Percentiles rank a stretch among this genome's conserved stretches.
These are phyloP conservation scores for Lagodon rhomboides DNA, from an alignment of 2,797 vertebrate genomes.

Conservation along the genomic window DNA sequence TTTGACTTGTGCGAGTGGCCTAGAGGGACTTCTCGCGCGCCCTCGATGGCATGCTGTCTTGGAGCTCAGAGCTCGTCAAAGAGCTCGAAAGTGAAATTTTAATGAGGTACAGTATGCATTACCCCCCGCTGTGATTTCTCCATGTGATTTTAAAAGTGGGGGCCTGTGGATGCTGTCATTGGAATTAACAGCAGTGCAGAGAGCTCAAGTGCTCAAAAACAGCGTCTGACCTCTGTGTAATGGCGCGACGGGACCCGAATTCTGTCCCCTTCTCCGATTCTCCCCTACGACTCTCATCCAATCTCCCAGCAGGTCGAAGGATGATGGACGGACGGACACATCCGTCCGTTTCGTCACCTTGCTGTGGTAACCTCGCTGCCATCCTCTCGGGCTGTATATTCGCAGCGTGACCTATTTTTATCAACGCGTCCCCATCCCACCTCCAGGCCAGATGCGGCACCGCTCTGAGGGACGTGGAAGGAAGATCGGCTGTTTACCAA, in stretches of 20 bases:
- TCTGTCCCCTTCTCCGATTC: constrained; percentile 42
- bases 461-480: constrained; percentile 67
- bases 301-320: constrained; percentile 56
- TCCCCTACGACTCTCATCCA: constrained; percentile 39
- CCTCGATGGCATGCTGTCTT: constrained; percentile 70
- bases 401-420: constrained; percentile 80
- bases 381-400: constrained; percentile 72
- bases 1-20: constrained; percentile 70
- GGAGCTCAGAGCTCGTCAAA: constrained; percentile 70
- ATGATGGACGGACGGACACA: constrained; percentile 66
- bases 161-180: constrained; percentile 64
- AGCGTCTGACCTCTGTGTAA: constrained; percentile 67
- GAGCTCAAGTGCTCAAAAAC: constrained; percentile 54
- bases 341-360: constrained; percentile 45
- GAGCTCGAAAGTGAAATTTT: constrained; percentile 75
- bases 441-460: constrained; percentile 67
- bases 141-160: constrained; percentile 70
- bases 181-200: constrained; percentile 53
- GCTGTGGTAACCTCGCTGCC: constrained; percentile 64
- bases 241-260: constrained; percentile 32
- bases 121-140: constrained; percentile 69
- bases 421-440: constrained; percentile 69
- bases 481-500: constrained; percentile 74
- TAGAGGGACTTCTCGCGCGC: constrained; percentile 66
- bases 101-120: constrained; percentile 79